These are phyloP conservation scores for Embiotoca jacksoni DNA, from an alignment of 2,113 vertebrate species.

Conservation along the genomic window DNA sequence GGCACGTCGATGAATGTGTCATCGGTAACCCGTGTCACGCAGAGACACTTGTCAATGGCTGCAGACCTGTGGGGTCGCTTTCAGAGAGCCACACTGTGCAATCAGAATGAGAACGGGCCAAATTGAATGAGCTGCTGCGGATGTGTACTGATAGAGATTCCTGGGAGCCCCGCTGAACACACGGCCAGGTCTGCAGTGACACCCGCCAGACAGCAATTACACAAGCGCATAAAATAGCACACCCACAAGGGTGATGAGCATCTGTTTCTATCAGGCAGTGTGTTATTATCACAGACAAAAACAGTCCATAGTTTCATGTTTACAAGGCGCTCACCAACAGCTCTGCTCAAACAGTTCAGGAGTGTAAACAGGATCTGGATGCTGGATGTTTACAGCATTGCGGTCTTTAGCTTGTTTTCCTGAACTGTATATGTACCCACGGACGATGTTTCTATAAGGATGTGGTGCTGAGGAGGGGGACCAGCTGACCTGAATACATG, in stretches of 20 bases:
- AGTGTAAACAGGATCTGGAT: constrained; percentile 8
- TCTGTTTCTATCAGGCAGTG: constrained; percentile 27
- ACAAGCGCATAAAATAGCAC: constrained; percentile 44
- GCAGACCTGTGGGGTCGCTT: constrained; percentile 42
- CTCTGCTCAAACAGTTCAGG: constrained; percentile 10
- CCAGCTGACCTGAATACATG: constrained; percentile 82
- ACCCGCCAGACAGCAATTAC: constrained; percentile 49
- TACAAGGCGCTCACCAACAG: constrained; percentile 14
- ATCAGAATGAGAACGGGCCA: constrained; percentile 52
- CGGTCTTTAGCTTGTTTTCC: constrained; percentile 8
- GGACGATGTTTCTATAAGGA: constrained; percentile 59
- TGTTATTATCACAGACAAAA: constrained; percentile 16
- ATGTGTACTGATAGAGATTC: constrained; percentile 41
- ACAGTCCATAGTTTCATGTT: constrained; percentile 17
- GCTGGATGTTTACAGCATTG: not conserved
- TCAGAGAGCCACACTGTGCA: constrained; percentile 49
- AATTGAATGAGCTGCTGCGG: constrained; percentile 60
- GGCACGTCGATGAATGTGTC: constrained; percentile 22
- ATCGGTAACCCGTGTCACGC: constrained; percentile 61
- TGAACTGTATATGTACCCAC: constrained; percentile 13
- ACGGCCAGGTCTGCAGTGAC: constrained; percentile 41
- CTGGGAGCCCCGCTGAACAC: constrained; percentile 58
- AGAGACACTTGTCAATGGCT: constrained; percentile 58
- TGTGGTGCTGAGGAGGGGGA: constrained; percentile 46
- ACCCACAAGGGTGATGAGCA: constrained; percentile 31